Percentiles rank a stretch among this genome's conserved stretches.
These are phyloP conservation scores for Drosophila lacicola DNA, from an alignment of 2,888 invertebrate genomes.

Conservation along the genomic window DNA sequence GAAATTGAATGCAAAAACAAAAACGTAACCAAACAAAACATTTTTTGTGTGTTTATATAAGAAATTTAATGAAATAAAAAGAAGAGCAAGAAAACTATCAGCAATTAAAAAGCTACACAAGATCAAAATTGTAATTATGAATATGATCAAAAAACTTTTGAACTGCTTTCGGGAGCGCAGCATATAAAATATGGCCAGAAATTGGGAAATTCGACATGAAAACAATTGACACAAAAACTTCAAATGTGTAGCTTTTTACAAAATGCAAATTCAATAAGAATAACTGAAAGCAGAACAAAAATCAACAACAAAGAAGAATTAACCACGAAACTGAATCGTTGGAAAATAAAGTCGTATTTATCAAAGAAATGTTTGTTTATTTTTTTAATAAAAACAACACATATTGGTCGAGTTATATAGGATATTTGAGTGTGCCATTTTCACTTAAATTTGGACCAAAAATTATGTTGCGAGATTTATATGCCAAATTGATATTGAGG, in stretches of 20 bases:
- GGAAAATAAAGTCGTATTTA: slow-evolving; percentile 70
- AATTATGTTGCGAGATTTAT: too few species aligned
- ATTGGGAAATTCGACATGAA: slow-evolving; percentile 22
- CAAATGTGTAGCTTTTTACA: slow-evolving; percentile 69
- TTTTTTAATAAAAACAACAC: not conserved
- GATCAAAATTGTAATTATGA: slow-evolving; percentile 44
- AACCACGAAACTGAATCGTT: slow-evolving; percentile 43
- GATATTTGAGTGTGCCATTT: too few species aligned
- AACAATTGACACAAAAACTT: slow-evolving; percentile 32
- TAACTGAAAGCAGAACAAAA: slow-evolving; percentile 21
- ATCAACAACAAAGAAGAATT: not conserved
- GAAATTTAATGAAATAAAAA: slow-evolving; percentile 4
- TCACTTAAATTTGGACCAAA: too few species aligned
- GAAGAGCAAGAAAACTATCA: slow-evolving; percentile 7
- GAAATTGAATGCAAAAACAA: slow-evolving; percentile 5
- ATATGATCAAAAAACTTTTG: slow-evolving; percentile 40
- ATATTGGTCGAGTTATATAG: too few species aligned
- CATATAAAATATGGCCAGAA: slow-evolving; percentile 58
- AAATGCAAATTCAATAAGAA: slow-evolving; percentile 22
- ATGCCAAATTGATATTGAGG: too few species aligned
- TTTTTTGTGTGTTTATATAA: slow-evolving; percentile 49
- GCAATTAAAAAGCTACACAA: slow-evolving; percentile 39
- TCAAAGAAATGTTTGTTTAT: slow-evolving; percentile 21
- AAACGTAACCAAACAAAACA: slow-evolving; percentile 5
- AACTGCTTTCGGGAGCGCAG: slow-evolving; percentile 52